Conservation (phyloP, 2,113 vertebrate species). For the Mesocricetus auratus region DNA sequence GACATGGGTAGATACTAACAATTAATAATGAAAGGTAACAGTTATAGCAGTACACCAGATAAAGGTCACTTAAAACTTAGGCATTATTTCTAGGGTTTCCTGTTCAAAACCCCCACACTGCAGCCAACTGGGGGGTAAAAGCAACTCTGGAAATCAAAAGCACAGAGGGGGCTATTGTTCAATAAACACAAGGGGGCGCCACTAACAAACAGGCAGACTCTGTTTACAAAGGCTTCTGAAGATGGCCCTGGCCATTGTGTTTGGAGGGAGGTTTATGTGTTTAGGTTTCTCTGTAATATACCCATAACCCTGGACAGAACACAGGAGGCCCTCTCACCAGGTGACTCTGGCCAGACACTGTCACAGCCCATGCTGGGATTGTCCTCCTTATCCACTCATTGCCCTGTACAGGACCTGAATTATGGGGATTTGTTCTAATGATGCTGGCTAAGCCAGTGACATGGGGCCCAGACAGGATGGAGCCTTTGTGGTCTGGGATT, state of each 20-base stretch:
- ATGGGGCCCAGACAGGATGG: neutral
- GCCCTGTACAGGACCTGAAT: neutral
- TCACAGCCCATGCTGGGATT: neutral
- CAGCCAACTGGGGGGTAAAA: neutral
- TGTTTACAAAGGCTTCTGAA: neutral
- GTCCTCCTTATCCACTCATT: neutral
- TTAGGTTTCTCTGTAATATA: neutral
- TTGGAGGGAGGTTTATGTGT: neutral
- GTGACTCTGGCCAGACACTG: neutral
- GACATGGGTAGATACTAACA: neutral
- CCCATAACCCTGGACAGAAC: neutral
- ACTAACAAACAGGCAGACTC: neutral
- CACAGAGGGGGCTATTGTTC: neutral
- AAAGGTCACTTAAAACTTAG: neutral
- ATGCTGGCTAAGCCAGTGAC: neutral
- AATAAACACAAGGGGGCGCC: neutral
- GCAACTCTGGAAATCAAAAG: neutral
- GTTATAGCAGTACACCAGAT: neutral
- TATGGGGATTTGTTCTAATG: neutral
- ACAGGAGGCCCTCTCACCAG: neutral
- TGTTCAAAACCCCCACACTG: neutral
- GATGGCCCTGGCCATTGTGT: neutral
- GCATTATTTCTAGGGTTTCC: neutral
- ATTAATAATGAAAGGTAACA: neutral
- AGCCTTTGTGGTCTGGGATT: neutral